These are phyloP conservation scores for Xyliphius kryptos DNA, from an alignment of 2,113 vertebrate genomes.

Conservation along the genomic window DNA sequence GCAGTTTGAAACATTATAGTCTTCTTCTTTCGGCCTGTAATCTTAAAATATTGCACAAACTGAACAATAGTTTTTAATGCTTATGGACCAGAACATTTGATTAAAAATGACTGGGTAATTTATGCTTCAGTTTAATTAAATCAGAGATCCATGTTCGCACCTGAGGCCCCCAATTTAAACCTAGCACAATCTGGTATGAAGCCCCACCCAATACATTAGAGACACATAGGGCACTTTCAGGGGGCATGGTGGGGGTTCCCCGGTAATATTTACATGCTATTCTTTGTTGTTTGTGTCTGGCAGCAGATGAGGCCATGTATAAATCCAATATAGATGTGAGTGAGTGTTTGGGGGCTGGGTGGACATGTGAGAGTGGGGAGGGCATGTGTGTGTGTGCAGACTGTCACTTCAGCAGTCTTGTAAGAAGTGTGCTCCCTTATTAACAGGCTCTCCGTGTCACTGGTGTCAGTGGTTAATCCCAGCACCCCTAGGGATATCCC, in stretches of 20 bases:
- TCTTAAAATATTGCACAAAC: no score
- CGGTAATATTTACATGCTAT: slow-evolving; percentile 25
- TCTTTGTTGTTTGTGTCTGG: slow-evolving; percentile 58
- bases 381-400: slow-evolving; percentile 23
- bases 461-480: slow-evolving; percentile 70
- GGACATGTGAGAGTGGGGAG: slow-evolving; percentile 4
- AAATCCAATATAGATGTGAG: slow-evolving; percentile 65
- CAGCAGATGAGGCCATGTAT: slow-evolving; percentile 67
- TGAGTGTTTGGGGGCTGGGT: slow-evolving; percentile 33
- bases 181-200: slow-evolving; percentile 60
- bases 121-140: slow-evolving; percentile 60
- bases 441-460: slow-evolving; percentile 66
- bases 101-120: slow-evolving; percentile 57
- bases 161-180: slow-evolving; percentile 66
- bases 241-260: neutral
- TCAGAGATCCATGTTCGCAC: slow-evolving; percentile 56
- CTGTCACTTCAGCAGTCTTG: slow-evolving; percentile 43
- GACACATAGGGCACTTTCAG: slow-evolving; percentile 26
- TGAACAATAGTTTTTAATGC: slow-evolving; percentile 21
- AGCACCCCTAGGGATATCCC: slow-evolving; percentile 43
- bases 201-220: slow-evolving; percentile 59
- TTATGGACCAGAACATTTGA: slow-evolving; percentile 40
- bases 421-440: slow-evolving; percentile 53
- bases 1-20: no score
- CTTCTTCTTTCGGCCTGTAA: no score